Evolutionary conservation across 2,888 invertebrate species (phyloP), one percentile per base, ranked within the genome.

Genomic region (Ctena decussata): DNA sequence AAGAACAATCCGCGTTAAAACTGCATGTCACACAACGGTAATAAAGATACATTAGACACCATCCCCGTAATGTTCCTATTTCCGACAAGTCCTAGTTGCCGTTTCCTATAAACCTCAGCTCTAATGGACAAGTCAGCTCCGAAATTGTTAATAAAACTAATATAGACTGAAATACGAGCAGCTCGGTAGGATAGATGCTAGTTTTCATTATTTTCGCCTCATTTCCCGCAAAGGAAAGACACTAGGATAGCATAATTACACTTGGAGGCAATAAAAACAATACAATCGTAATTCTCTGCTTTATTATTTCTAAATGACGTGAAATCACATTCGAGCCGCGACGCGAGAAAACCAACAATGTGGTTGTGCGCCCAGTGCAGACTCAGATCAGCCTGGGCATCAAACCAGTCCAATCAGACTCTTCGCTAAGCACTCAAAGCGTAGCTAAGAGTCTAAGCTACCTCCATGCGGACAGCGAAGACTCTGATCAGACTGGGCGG

Each of bases 281-380:
- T 65, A 65, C 35, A 65, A 35, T 35, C 3, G 65, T 30, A 65
- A 65, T 65, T 65, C 30, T 6, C 65, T 2, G 35, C 65, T 65
- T 65, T 65, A 65, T 65, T 35, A 65, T 65, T 65, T 65, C 18
- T 35, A 65, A 65, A 65, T 65, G 65, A 65, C 65, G 65, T 65
- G 65, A 65, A 65, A 65, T 65, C 65, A 65, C 65, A 60, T 60
- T n/a, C n/a, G n/a, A n/a, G n/a, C n/a, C n/a, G n/a, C n/a, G n/a
- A n/a, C n/a, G n/a, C n/a, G n/a, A n/a, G n/a, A n/a, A n/a, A n/a
- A n/a, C n/a, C n/a, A n/a, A n/a, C n/a, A n/a, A n/a, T n/a, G n/a
- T n/a, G n/a, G n/a, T n/a, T n/a, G n/a, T n/a, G n/a, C n/a, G n/a
- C n/a, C n/a, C n/a, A n/a, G n/a, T n/a, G n/a, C n/a, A n/a, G n/a